Percentiles rank a stretch among this genome's conserved stretches.
phyloP scores from a whole-genome alignment of 1,140 invertebrate species.

The Brevipalpus yothersi region DNA sequence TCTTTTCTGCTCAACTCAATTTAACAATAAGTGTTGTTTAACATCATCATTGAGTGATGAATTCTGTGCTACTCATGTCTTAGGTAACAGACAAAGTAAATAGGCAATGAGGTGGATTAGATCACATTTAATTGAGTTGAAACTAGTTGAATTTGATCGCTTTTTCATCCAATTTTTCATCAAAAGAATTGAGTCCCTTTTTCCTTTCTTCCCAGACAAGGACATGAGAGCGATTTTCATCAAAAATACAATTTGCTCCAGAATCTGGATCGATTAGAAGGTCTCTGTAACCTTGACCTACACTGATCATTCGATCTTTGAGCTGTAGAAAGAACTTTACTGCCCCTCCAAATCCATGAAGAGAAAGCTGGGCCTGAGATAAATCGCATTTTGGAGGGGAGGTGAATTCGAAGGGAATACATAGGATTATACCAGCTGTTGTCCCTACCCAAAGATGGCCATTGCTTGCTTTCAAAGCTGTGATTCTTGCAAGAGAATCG shows the following conservation, averaged over 20 bases:
- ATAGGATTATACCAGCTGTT: constrained; percentile 82
- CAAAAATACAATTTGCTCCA: constrained; percentile 20
- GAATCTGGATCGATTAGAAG: constrained; percentile 45
- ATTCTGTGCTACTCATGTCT: too few species aligned
- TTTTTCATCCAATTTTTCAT: too few species aligned
- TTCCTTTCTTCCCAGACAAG: constrained; percentile 67
- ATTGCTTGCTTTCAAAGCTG: constrained; percentile 64
- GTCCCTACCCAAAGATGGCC: too few species aligned
- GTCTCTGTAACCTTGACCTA: constrained; percentile 96
- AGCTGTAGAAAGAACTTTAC: too few species aligned
- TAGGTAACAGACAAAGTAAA: too few species aligned
- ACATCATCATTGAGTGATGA: too few species aligned
- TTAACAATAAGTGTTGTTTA: too few species aligned
- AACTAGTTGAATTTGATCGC: too few species aligned
- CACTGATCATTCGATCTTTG: constrained; percentile 22
- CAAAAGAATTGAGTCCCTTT: too few species aligned
- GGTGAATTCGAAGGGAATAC: constrained; percentile 4
- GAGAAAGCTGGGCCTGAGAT: constrained; percentile 48
- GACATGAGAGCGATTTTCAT: constrained; percentile 56
- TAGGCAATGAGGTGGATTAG: too few species aligned
- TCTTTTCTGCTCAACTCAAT: too few species aligned
- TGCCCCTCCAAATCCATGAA: constrained; percentile 94
- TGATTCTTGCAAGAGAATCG: constrained; percentile 89
- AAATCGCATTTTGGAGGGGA: constrained; percentile 13
- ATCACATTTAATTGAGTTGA: too few species aligned